Percentiles rank a stretch among this genome's conserved stretches.
phyloP scores from a whole-genome alignment of 2,888 invertebrate genomes.

The Cordilura impudica region DNA sequence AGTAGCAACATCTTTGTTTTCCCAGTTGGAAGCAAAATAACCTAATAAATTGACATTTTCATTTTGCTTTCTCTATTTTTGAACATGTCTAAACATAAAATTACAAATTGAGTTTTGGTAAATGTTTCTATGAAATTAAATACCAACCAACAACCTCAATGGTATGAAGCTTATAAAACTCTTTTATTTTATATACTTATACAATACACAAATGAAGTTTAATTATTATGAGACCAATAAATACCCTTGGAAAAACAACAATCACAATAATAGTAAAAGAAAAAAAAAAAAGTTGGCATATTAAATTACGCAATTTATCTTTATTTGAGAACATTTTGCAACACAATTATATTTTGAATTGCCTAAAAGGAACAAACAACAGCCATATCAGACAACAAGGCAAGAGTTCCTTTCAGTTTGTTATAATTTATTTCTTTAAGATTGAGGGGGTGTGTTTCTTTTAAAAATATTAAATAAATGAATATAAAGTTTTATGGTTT shows the following conservation, averaged over 20 bases:
- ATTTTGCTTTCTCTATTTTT: not conserved
- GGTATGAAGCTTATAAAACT: not conserved
- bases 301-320: conserved; percentile 66
- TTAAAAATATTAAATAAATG: conserved; percentile 47
- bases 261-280: conserved; percentile 11
- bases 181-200: not conserved
- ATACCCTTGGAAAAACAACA: conserved; percentile 44
- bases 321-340: conserved; percentile 63
- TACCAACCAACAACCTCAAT: not conserved
- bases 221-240: conserved; percentile 64
- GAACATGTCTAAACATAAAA: conserved; percentile 17
- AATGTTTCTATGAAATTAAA: conserved; percentile 4
- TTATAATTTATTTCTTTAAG: conserved; percentile 49
- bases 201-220: conserved; percentile 39
- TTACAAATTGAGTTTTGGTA: conserved; percentile 13
- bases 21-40: too few relatives aligned
- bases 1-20: too few relatives aligned
- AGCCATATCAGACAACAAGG: not conserved
- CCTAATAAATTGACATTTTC: not conserved
- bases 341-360: conserved; percentile 57
- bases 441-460: conserved; percentile 39
- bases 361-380: conserved; percentile 43
- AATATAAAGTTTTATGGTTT: conserved; percentile 51
- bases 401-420: conserved; percentile 41
- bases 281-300: conserved; percentile 62